Evolutionary conservation across 37 sponge, comb jelly and placozoan species (phyloP), one percentile per base, ranked within the genome.

Genomic region (Bolinopsis microptera): DNA sequence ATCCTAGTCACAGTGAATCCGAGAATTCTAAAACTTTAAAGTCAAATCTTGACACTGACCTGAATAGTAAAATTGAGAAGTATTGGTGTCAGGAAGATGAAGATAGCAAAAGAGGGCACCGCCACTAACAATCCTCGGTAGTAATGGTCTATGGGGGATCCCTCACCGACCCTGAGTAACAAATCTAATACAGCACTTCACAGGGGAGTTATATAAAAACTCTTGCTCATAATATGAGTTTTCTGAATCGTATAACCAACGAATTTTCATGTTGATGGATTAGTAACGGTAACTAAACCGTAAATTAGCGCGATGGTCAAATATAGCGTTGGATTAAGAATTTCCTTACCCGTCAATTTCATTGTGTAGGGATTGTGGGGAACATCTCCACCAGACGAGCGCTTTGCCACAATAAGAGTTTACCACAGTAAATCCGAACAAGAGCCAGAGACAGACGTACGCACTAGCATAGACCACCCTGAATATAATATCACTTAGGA

Each of bases 61-160:
- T 77, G 80, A 5, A 77, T 77, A 77, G 28, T 77, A 36, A 77
- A 77, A 35, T 77, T 77, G 36, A 77, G 80, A 35, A 77, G 80
- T 13, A 77, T 77, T 1, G 80, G 80, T 34, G 80, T 77, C 5
- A 77, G 35, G 32, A 77, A 77, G 1, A 77, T 77, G 80, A 77
- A 77, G 3, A 77, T 77, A 33, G 80, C 80, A 34, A 77, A 77
- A 32, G 80, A 77, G 18, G 80, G 80, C 16, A 77, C 32, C 2
- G 80, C 80, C 80, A 77, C 80, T 16, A 77, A 77, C 80, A 77
- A 32, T 77, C 80, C 80, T 18, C 32, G 2, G 35, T 77, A 77
- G 37, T 77, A 77, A 18, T 77, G 80, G 35, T 48, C 61, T 48
- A 48, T 48, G n/a, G n/a, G n/a, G 9, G 5, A 18, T 48, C 61